A percentile compares a stretch with the other conserved stretches of the same genome.
Evolutionary conservation across 2,888 invertebrate genomes (phyloP).

Genomic region (Monoplex corrugatus): DNA sequence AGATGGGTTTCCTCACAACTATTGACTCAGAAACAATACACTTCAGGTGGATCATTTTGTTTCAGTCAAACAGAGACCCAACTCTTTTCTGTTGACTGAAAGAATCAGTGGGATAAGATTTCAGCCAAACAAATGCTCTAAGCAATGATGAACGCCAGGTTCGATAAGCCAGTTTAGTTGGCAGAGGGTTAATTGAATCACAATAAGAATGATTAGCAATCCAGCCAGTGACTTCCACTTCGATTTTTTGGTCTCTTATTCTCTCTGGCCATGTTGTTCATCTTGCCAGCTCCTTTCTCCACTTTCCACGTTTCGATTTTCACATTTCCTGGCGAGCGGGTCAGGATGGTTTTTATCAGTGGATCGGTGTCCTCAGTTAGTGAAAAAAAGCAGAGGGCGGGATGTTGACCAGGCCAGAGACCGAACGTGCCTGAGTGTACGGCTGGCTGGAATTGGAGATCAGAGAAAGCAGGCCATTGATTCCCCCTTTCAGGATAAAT

Average conservation of each 20-base stretch:
- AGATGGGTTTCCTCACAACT: no score
- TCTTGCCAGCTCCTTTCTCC: background rate
- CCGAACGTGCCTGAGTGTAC: constrained; percentile 16
- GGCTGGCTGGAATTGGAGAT: background rate
- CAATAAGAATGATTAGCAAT: no score
- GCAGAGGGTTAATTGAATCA: no score
- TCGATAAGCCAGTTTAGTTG: no score
- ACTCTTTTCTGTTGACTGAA: no score
- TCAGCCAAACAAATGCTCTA: no score
- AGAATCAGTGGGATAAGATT: no score
- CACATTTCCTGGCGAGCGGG: background rate
- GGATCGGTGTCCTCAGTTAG: background rate
- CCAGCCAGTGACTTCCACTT: background rate
- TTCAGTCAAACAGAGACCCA: no score
- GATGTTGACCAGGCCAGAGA: background rate
- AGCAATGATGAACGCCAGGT: no score
- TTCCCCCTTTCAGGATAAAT: background rate
- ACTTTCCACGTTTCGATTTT: background rate
- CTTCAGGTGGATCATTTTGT: no score
- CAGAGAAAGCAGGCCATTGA: background rate
- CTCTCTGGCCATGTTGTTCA: background rate
- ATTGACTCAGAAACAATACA: no score
- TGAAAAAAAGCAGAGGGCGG: background rate
- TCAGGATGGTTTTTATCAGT: background rate
- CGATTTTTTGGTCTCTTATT: background rate